Conservation (phyloP, 1,140 invertebrate genomes). For the Eriocheir sinensis region DNA sequence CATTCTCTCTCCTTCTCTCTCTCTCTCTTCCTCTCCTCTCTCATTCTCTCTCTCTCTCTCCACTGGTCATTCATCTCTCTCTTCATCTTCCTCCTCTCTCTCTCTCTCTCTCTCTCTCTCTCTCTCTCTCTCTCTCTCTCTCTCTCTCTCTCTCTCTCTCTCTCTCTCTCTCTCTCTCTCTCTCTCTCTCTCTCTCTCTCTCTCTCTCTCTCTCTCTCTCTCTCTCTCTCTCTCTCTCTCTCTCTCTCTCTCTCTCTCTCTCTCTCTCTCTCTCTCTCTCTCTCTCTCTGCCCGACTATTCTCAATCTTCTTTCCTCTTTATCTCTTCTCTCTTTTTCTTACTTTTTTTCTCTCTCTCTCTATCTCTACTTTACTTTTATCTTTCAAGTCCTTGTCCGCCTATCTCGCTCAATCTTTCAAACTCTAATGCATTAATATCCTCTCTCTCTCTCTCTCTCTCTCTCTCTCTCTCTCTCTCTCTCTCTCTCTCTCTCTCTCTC, state of each 20-base stretch:
- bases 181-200: constrained; percentile 11
- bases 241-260: too few species aligned
- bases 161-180: constrained; percentile 28
- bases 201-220: not conserved
- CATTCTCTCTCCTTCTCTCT: too few species aligned
- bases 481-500: constrained; percentile 26
- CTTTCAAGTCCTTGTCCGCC: too few species aligned
- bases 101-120: too few species aligned
- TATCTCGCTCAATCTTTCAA: not conserved
- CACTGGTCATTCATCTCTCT: too few species aligned
- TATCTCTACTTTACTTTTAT: too few species aligned
- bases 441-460: constrained; percentile 44
- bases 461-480: constrained; percentile 41
- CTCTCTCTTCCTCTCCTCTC: too few species aligned
- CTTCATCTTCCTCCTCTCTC: too few species aligned
- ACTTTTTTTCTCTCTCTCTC: not conserved
- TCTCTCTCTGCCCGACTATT: not conserved
- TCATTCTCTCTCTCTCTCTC: too few species aligned
- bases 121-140: not conserved
- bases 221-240: not conserved
- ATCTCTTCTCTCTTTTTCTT: constrained; percentile 13
- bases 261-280: not conserved
- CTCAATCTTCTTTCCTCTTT: not conserved
- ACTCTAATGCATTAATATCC: not conserved
- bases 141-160: not conserved